These are phyloP conservation scores for Phyllostomus discolor DNA, from an alignment of 2,113 vertebrate genomes.

Conservation along the genomic window DNA sequence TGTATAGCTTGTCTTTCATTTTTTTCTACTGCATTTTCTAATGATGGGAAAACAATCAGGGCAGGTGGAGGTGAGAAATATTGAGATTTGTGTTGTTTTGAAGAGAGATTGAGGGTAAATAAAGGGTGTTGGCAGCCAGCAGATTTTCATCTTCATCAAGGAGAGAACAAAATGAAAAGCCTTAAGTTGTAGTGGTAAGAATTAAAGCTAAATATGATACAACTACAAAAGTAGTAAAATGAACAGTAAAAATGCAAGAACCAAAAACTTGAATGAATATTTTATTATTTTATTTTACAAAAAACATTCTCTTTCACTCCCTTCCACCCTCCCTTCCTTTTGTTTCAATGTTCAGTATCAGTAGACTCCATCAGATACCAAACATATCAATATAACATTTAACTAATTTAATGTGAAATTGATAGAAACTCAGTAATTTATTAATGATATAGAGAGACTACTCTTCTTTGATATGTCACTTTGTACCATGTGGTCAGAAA, in stretches of 20 bases:
- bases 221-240: background rate
- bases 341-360: background rate
- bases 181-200: background rate
- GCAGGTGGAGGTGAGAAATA: background rate
- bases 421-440: background rate
- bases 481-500: background rate
- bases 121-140: background rate
- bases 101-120: background rate
- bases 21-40: background rate
- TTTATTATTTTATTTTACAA: background rate
- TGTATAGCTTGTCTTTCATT: background rate
- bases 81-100: background rate
- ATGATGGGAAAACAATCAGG: background rate
- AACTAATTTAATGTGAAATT: background rate
- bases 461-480: background rate
- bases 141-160: background rate
- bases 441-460: background rate
- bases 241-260: background rate
- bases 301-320: background rate
- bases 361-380: background rate
- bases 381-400: background rate
- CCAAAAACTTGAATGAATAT: background rate
- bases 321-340: background rate
- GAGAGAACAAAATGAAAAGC: background rate
- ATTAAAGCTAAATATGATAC: constrained; percentile 4